phyloP scores from a whole-genome alignment of 1,140 invertebrate species.

The Dendroctonus ponderosae region DNA sequence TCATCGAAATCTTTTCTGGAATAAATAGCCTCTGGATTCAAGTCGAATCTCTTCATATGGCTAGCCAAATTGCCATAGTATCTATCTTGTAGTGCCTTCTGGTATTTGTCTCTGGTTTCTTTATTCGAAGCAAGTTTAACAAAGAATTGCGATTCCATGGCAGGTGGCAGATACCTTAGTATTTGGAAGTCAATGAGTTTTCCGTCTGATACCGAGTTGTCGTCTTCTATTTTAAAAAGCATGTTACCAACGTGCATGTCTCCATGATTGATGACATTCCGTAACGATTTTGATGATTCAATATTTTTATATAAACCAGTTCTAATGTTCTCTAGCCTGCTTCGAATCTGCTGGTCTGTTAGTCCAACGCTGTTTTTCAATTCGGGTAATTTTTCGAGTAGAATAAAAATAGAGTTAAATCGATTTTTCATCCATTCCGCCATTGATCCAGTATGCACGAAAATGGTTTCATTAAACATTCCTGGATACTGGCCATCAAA shows the following conservation, averaged over 20 bases:
- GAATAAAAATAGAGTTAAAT: neutral
- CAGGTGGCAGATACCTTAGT: neutral
- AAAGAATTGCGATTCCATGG: neutral
- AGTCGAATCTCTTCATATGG: neutral
- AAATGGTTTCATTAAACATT: neutral
- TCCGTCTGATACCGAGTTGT: neutral
- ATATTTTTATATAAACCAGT: neutral
- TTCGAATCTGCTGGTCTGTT: neutral
- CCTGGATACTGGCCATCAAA: conserved; percentile 3
- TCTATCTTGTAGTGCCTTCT: neutral
- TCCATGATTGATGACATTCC: conserved; percentile 8
- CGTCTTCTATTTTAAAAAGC: neutral
- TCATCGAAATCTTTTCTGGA: neutral
- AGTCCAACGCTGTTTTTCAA: neutral
- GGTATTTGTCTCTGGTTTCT: neutral
- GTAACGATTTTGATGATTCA: neutral
- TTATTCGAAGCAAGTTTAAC: neutral
- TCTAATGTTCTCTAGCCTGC: neutral
- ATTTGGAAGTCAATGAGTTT: neutral
- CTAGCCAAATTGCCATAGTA: neutral
- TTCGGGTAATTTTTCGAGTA: conserved; percentile 4
- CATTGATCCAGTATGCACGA: neutral
- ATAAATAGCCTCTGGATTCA: neutral
- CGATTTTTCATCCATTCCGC: neutral
- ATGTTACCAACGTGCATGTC: neutral